Evolutionary conservation across 2,888 invertebrate species (phyloP).

Genomic region (Limenitis camilla): DNA sequence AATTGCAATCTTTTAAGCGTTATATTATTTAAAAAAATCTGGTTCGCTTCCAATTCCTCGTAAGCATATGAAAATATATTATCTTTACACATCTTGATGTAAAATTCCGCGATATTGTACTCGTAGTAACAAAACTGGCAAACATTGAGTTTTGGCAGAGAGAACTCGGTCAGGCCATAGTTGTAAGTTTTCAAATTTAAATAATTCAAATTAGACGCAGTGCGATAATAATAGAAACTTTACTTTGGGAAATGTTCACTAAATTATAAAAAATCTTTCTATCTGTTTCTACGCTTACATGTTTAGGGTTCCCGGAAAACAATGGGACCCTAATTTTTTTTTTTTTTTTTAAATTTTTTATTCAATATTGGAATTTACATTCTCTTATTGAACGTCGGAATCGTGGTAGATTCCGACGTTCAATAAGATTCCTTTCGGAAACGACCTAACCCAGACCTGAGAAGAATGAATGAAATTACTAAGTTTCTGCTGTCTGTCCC

Average conservation of each 20-base stretch:
- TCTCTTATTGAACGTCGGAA: no score
- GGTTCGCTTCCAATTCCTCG: slow-evolving; percentile 2
- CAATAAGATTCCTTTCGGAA: no score
- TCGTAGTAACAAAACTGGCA: slow-evolving; percentile 8
- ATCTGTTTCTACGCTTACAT: not conserved
- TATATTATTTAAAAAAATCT: not conserved
- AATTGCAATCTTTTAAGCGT: not conserved
- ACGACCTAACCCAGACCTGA: no score
- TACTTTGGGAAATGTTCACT: not conserved
- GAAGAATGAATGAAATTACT: no score
- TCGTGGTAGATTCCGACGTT: no score
- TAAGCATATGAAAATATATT: not conserved
- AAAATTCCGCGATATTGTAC: not conserved
- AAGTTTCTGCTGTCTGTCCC: no score
- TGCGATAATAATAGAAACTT: slow-evolving; percentile 4
- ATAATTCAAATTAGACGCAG: slow-evolving; percentile 15
- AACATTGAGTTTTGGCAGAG: slow-evolving; percentile 8
- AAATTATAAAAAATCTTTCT: not conserved
- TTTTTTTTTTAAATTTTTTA: no score
- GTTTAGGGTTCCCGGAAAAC: no score
- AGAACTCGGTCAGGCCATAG: slow-evolving; percentile 9
- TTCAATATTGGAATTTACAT: no score
- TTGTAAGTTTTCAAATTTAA: slow-evolving; percentile 8
- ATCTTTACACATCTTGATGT: not conserved
- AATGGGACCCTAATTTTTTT: no score